Percentiles rank a stretch among this genome's conserved stretches.
phyloP scores from a whole-genome alignment of 2,113 vertebrate genomes.

The Pseudopipra pipra region DNA sequence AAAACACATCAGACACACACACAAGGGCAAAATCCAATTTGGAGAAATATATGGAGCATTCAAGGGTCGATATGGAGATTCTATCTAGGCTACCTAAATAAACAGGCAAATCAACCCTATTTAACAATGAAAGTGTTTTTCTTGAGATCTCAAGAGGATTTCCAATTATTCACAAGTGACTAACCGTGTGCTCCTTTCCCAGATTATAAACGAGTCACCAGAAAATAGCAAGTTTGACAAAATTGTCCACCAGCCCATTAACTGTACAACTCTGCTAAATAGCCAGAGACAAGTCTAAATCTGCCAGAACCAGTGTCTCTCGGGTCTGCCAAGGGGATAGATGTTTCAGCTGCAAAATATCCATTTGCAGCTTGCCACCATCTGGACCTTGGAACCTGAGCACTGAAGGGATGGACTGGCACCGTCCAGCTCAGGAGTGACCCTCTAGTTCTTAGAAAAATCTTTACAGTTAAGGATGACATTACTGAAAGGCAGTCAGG shows the following conservation, averaged over 20 bases:
- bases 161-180: conserved; percentile 73
- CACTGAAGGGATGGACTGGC: background rate
- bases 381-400: conserved; percentile 1
- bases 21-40: conserved; percentile 45
- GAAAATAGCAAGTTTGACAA: conserved; percentile 70
- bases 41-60: conserved; percentile 58
- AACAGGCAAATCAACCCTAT: conserved; percentile 45
- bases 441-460: background rate
- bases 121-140: conserved; percentile 63
- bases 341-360: conserved; percentile 28
- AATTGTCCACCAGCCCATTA: conserved; percentile 69
- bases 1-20: conserved; percentile 22
- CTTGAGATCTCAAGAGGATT: conserved; percentile 62
- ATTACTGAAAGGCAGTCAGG: background rate
- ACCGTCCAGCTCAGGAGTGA: background rate
- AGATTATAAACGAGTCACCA: conserved; percentile 64
- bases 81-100: conserved; percentile 54
- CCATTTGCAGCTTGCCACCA: conserved; percentile 41
- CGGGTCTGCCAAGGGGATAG: background rate
- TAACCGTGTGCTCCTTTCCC: conserved; percentile 52
- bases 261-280: conserved; percentile 61
- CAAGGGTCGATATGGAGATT: conserved; percentile 57
- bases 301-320: conserved; percentile 51
- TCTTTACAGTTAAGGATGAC: background rate
- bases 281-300: conserved; percentile 58